phyloP scores from a whole-genome alignment of 2,113 vertebrate species.

The Mesoclemmys tuberculata region DNA sequence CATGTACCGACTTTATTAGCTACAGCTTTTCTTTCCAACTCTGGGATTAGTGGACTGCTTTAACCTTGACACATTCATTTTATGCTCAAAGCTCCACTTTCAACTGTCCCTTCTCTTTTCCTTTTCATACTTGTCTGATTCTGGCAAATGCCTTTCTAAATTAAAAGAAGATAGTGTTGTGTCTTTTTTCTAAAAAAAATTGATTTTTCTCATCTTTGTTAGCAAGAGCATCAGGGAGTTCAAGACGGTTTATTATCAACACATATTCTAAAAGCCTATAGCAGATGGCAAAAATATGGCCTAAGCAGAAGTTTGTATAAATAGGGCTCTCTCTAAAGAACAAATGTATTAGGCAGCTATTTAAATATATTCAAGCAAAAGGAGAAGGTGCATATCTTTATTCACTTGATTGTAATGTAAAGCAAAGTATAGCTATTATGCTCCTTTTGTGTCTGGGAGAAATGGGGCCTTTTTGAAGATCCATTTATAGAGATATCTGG shows the following conservation, averaged over 20 bases:
- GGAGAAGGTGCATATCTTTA: not conserved
- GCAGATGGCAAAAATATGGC: not conserved
- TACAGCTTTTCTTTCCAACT: conserved; percentile 69
- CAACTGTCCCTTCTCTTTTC: conserved; percentile 46
- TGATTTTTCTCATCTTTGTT: not conserved
- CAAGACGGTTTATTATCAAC: not conserved
- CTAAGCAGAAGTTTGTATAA: not conserved
- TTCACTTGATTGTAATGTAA: not conserved
- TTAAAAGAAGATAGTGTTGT: conserved; percentile 22
- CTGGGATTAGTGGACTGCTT: conserved; percentile 76
- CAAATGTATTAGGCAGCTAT: not conserved
- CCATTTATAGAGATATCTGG: not conserved
- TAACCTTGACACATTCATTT: conserved; percentile 78
- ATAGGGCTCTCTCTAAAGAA: not conserved
- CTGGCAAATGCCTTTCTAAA: conserved; percentile 62
- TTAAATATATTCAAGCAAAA: conserved; percentile 4
- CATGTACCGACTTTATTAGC: conserved; percentile 71
- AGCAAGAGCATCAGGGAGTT: conserved; percentile 15
- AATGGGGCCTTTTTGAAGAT: not conserved
- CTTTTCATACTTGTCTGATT: conserved; percentile 62
- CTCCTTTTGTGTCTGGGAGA: not conserved
- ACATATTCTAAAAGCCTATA: not conserved
- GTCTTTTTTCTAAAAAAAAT: not conserved
- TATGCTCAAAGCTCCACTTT: conserved; percentile 57
- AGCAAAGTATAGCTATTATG: not conserved